Base-by-base conservation (phyloP, 2,888 invertebrate genomes). In the Anagyrus pseudococci region DNA sequence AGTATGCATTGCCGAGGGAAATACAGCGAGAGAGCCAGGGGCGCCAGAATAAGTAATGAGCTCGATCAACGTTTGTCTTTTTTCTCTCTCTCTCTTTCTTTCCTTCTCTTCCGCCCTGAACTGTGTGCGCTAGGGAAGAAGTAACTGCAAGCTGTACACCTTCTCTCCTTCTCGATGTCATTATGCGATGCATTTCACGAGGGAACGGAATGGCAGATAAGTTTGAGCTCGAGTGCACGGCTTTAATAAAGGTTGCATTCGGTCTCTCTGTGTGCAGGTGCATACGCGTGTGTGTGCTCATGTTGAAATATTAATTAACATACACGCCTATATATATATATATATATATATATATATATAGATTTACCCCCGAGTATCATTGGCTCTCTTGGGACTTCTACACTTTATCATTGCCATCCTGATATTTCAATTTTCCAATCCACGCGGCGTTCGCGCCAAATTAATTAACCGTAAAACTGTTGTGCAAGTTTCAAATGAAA, bases 61-160 rank as follows among this genome's bases (percentile, higher is more conserved):
- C 54, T 60, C 48, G 54, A 60, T 60, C 54, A 48, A 48, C 13
- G 60, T 54, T 54, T 40, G 43, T 54, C 48, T 54, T 54, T 41
- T 54, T 22, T 54, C 10, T 29, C 20, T 49, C 40, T 15, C n/a
- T n/a, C n/a, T n/a, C n/a, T n/a, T n/a, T n/a, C n/a, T n/a, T n/a
- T n/a, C n/a, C n/a, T n/a, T n/a, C n/a, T n/a, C n/a, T n/a, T n/a
- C n/a, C n/a, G n/a, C n/a, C n/a, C n/a, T n/a, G n/a, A n/a, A n/a
- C n/a, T n/a, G n/a, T n/a, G n/a, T n/a, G n/a, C n/a, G n/a, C n/a
- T n/a, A n/a, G n/a, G n/a, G n/a, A n/a, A n/a, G n/a, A n/a, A n/a
- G n/a, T n/a, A 3, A 22, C 10, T 3, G 8, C 40, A 47, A n/a
- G n/a, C n/a, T n/a, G n/a, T n/a, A n/a, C n/a, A n/a, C n/a, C n/a